phyloP scores from a whole-genome alignment of 2,113 vertebrate genomes.

The Vidua chalybeata region DNA sequence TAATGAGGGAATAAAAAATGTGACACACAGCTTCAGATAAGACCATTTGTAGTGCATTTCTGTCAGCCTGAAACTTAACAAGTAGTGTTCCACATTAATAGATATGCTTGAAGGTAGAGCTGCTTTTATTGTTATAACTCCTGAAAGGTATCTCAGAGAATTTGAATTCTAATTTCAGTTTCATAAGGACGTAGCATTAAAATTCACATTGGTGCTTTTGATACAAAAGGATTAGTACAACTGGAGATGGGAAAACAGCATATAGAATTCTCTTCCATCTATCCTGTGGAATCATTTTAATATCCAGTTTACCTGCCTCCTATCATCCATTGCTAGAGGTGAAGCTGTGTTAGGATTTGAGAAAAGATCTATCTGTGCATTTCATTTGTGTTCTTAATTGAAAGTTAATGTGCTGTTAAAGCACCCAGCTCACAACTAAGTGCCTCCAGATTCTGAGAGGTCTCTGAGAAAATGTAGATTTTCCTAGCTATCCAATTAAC shows the following conservation, averaged over 20 bases:
- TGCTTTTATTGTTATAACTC: background rate
- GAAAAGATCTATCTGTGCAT: background rate
- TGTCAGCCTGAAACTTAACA: background rate
- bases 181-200: background rate
- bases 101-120: background rate
- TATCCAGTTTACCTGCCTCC: background rate
- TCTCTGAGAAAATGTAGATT: background rate
- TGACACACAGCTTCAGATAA: background rate
- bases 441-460: background rate
- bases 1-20: background rate
- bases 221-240: background rate
- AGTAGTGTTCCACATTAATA: background rate
- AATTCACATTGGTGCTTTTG: background rate
- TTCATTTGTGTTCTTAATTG: slow-evolving; percentile 4
- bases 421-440: background rate
- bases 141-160: background rate
- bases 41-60: background rate
- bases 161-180: slow-evolving; percentile 9
- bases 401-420: background rate
- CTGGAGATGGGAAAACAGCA: background rate
- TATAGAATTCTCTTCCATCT: background rate
- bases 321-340: background rate
- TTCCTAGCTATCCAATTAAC: background rate
- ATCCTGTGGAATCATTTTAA: background rate
- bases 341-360: background rate